Conservation (phyloP, 2,888 invertebrate genomes). For the Tenthredo mesomela region DNA sequence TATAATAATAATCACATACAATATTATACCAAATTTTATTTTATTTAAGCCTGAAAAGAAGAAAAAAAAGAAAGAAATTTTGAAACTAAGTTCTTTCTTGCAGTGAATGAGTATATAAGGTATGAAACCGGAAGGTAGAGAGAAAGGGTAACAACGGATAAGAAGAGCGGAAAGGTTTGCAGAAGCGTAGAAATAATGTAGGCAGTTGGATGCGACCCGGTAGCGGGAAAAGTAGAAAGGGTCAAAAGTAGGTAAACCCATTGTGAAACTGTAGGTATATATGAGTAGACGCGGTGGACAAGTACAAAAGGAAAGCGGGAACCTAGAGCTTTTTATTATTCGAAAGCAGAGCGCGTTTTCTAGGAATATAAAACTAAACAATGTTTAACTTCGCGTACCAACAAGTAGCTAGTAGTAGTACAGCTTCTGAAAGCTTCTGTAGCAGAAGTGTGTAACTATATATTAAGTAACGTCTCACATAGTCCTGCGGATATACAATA, state of each 20-base stretch:
- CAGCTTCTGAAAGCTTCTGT: background rate
- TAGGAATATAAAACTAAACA: slow-evolving; percentile 36
- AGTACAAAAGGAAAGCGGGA: slow-evolving; percentile 18
- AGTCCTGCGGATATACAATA: background rate
- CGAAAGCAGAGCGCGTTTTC: slow-evolving; percentile 20
- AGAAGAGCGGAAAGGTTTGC: slow-evolving; percentile 36
- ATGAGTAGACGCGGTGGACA: background rate
- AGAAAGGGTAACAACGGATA: background rate
- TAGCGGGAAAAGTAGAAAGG: slow-evolving; percentile 18
- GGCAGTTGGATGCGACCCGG: slow-evolving; percentile 21
- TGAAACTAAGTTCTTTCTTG: background rate
- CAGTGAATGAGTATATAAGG: background rate
- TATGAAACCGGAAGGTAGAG: background rate
- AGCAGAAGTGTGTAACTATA: background rate
- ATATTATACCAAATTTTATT: too few relatives aligned
- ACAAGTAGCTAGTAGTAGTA: background rate
- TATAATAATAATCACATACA: too few relatives aligned
- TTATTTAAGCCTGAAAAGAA: background rate
- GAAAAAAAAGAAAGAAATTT: background rate
- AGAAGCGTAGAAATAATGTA: slow-evolving; percentile 41
- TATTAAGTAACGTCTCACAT: background rate
- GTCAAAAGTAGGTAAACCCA: slow-evolving; percentile 32
- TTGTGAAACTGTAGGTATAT: slow-evolving; percentile 17
- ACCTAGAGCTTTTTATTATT: slow-evolving; percentile 44
- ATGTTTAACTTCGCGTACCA: slow-evolving; percentile 34